These are phyloP conservation scores for Mechanitis messenoides DNA, from an alignment of 2,888 invertebrate species.

Conservation along the genomic window DNA sequence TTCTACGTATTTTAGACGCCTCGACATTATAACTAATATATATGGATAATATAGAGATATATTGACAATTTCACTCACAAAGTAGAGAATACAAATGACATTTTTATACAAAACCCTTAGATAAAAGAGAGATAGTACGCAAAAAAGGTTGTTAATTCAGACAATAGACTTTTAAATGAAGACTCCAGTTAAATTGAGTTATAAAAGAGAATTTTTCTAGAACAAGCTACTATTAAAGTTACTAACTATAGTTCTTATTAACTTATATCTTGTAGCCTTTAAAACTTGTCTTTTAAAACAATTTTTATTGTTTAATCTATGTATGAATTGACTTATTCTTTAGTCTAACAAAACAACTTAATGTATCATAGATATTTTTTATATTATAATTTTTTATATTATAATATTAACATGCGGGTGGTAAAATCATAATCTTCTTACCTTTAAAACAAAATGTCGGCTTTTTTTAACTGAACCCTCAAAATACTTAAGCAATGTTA, in stretches of 20 bases:
- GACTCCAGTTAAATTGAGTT: slow-evolving; percentile 19
- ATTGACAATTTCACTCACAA: slow-evolving; percentile 31
- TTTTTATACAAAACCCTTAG: slow-evolving; percentile 31
- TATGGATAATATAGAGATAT: slow-evolving; percentile 5
- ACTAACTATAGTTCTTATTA: background rate
- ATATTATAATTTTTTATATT: too few relatives aligned
- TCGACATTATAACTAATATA: too few relatives aligned
- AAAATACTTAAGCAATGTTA: too few relatives aligned
- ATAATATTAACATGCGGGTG: too few relatives aligned
- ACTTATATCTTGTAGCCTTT: background rate
- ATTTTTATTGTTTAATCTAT: background rate
- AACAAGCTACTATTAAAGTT: slow-evolving; percentile 4
- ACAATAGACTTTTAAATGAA: slow-evolving; percentile 25
- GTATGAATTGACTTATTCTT: too few relatives aligned
- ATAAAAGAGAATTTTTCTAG: slow-evolving; percentile 12
- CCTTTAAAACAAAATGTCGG: too few relatives aligned
- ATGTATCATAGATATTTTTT: too few relatives aligned
- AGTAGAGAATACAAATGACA: slow-evolving; percentile 31
- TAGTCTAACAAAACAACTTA: too few relatives aligned
- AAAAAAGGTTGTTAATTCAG: slow-evolving; percentile 20
- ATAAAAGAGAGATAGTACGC: slow-evolving; percentile 21
- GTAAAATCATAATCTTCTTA: too few relatives aligned
- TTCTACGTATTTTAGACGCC: too few relatives aligned
- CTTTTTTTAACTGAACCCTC: too few relatives aligned
- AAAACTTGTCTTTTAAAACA: background rate